A percentile compares a stretch with the other conserved stretches of the same genome.
Evolutionary conservation across 2,113 vertebrate species (phyloP).

Genomic region (Parus major): DNA sequence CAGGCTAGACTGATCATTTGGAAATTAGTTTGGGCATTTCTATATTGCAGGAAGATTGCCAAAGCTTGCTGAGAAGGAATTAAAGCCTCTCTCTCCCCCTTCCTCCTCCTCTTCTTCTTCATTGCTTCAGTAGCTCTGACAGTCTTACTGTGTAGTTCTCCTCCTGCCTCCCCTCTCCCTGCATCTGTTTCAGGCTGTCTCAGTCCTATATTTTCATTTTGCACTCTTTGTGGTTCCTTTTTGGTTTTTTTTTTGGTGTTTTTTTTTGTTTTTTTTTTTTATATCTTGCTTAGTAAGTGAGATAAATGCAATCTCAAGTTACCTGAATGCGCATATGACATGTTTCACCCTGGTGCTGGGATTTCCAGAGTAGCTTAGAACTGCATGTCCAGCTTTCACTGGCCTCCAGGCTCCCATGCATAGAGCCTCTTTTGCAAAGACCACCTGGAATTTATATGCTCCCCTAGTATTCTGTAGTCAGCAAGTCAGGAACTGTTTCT

Average conservation of each 20-base stretch:
- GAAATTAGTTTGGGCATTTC: not conserved
- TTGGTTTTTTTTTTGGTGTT: not conserved
- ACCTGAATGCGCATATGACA: not conserved
- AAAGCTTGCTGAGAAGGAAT: not conserved
- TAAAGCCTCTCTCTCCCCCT: not conserved
- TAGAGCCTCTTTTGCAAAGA: not conserved
- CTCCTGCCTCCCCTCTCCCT: not conserved
- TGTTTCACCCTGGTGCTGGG: not conserved
- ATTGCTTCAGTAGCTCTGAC: not conserved
- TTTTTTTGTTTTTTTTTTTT: not conserved
- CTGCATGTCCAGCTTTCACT: not conserved
- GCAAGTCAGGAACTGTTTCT: not conserved
- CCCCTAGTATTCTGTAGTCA: not conserved
- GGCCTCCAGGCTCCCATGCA: not conserved
- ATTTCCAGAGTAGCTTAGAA: not conserved
- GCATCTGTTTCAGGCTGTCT: not conserved
- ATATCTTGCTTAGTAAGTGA: not conserved
- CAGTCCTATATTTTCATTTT: not conserved
- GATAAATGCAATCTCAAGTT: not conserved
- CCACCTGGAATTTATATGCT: rapidly evolving
- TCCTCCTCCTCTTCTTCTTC: not conserved
- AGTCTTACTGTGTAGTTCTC: not conserved
- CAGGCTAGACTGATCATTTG: not conserved
- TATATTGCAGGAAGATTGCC: not conserved
- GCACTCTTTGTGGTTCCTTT: not conserved